These are phyloP conservation scores for Lepidostoma basale DNA, from an alignment of 1,140 invertebrate species.

Conservation along the genomic window DNA sequence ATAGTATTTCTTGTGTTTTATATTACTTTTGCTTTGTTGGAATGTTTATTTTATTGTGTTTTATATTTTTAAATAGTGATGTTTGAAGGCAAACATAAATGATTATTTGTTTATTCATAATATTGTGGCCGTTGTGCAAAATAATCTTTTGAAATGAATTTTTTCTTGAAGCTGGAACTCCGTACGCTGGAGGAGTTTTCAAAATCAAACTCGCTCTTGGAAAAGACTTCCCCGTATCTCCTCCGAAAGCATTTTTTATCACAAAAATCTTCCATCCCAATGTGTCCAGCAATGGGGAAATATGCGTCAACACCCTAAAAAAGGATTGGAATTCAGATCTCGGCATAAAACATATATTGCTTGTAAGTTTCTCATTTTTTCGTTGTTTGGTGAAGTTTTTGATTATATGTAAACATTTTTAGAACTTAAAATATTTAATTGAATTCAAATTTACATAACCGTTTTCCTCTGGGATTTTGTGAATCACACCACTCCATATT, in stretches of 20 bases:
- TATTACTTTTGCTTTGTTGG: too few species aligned
- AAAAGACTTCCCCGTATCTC: conserved; percentile 91
- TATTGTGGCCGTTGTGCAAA: too few species aligned
- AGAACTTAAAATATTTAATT: too few species aligned
- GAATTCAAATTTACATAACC: too few species aligned
- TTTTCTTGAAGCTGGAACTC: conserved; percentile 73
- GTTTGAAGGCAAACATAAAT: not conserved
- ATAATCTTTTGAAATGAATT: too few species aligned
- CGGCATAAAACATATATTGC: conserved; percentile 93
- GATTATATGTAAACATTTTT: too few species aligned
- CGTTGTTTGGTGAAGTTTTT: too few species aligned
- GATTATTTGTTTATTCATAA: not conserved
- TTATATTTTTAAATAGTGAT: not conserved
- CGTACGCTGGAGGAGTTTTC: conserved; percentile 84
- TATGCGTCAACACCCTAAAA: conserved; percentile 96
- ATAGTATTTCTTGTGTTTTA: too few species aligned
- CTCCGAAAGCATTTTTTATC: conserved; percentile 94
- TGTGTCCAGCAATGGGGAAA: conserved; percentile 92
- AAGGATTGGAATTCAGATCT: conserved; percentile 97
- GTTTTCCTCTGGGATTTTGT: too few species aligned
- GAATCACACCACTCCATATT: too few species aligned
- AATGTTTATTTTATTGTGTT: conserved; percentile 9
- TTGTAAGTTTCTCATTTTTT: too few species aligned
- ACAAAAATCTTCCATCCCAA: conserved; percentile 99
- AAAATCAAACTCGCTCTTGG: conserved; percentile 88